A percentile compares a stretch with the other conserved stretches of the same genome.
Conservation (phyloP, 2,797 vertebrate species). For the Calcarius lapponicus region DNA sequence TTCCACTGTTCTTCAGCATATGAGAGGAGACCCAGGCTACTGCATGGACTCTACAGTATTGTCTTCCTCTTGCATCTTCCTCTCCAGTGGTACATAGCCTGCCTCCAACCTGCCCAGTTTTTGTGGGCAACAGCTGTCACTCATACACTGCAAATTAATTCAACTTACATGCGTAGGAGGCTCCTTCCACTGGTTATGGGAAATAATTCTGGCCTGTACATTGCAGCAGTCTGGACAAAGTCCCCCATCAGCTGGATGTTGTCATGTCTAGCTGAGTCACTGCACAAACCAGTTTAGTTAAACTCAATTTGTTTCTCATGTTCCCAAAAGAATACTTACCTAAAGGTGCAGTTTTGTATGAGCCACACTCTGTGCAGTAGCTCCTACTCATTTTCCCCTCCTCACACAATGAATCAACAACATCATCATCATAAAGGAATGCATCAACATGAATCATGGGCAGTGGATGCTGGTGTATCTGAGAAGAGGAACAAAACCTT, state of each 20-base stretch:
- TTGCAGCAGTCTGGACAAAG: not conserved
- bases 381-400: slow-evolving; percentile 88
- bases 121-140: not conserved
- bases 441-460: slow-evolving; percentile 88
- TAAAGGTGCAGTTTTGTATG: slow-evolving; percentile 83
- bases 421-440: slow-evolving; percentile 92
- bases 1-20: not conserved
- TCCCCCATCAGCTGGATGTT: not conserved
- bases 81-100: not conserved
- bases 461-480: slow-evolving; percentile 81
- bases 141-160: not conserved
- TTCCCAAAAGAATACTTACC: slow-evolving; percentile 73
- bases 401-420: slow-evolving; percentile 87
- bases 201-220: not conserved
- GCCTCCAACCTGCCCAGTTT: not conserved
- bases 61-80: not conserved
- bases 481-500: slow-evolving; percentile 57
- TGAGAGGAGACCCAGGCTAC: not conserved
- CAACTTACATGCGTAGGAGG: not conserved
- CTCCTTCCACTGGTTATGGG: not conserved
- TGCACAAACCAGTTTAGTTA: slow-evolving; percentile 27
- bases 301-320: not conserved
- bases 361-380: slow-evolving; percentile 88
- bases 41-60: not conserved
- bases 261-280: slow-evolving; percentile 8